Percentiles rank a stretch among this genome's conserved stretches.
These are phyloP conservation scores for Torymus auratus DNA, from an alignment of 2,888 invertebrate genomes.

Conservation along the genomic window DNA sequence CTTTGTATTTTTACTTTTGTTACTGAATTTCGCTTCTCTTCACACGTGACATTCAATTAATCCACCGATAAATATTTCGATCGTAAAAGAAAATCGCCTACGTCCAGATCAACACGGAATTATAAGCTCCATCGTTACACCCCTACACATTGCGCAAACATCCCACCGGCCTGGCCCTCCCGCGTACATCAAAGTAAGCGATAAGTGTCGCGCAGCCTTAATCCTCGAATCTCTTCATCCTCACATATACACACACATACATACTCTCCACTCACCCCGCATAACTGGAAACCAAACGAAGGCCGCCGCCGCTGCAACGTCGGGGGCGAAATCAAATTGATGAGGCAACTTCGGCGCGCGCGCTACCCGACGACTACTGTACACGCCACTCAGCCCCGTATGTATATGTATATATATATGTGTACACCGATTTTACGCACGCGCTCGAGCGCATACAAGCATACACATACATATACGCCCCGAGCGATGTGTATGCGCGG, in stretches of 20 bases:
- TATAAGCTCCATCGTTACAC: no score
- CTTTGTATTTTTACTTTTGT: no score
- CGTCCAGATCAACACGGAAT: no score
- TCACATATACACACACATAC: slow-evolving; percentile 5
- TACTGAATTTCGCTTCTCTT: no score
- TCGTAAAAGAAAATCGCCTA: no score
- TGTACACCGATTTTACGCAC: slow-evolving; percentile 30
- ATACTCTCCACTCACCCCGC: not conserved
- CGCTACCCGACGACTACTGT: not conserved
- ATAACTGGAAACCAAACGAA: slow-evolving; percentile 45
- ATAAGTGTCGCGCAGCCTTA: slow-evolving; percentile 30
- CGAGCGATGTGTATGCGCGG: slow-evolving; percentile 4
- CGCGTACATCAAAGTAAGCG: slow-evolving; percentile 18
- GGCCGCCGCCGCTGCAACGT: not conserved
- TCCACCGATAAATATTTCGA: no score
- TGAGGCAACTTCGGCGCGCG: slow-evolving; percentile 45
- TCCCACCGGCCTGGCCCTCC: not conserved
- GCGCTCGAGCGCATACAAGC: slow-evolving; percentile 2
- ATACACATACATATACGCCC: slow-evolving; percentile 25
- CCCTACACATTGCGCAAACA: no score
- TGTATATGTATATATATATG: not conserved
- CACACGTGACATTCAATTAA: no score
- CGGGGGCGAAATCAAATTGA: slow-evolving; percentile 53
- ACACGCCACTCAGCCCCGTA: not conserved
- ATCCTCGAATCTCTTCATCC: not conserved